Evolutionary conservation across 2,797 vertebrate genomes (phyloP), one percentile per base, ranked within the genome.

Genomic region (Microhierax caerulescens): DNA sequence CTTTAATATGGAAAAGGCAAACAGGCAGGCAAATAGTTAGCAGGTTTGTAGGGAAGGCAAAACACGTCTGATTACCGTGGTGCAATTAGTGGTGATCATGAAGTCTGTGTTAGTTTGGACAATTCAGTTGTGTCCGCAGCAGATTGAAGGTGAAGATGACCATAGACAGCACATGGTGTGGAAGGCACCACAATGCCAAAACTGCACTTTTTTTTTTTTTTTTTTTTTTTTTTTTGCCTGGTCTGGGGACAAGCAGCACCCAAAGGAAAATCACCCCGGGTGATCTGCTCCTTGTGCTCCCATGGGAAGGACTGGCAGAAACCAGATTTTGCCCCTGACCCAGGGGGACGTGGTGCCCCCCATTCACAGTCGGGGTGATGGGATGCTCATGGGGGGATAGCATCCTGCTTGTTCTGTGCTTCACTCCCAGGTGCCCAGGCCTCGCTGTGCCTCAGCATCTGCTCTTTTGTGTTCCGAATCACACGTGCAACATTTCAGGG

Each of bases 281-380:
- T 30, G 39, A 30, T 25, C 23, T 37, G 30, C 15, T 54, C 34
- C 61, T 61, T 64, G 43, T 77, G 27, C 13, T 67, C 28, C 53
- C 5, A 1, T 4, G 16, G 37, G 27, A 41, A 74, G 37, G 28
- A 39, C 39, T 0, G 3, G 47, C n/a, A 54, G 13, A 17, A 24
- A 65, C 11, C 30, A 36, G 37, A 19, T 45, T 67, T n/a, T 30
- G 10, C 9, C 27, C 1, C 0, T 37, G 43, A 11, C 16, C 7
- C 1, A 0, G 20, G 48, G 28, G 37, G 23, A 59, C 28, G 28
- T 2, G 1, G 30, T 59, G 50, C 3, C n/a, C 17, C 6, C 24
- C 2, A 1, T 32, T 37, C 2, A 0, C 50, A 28, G 77, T 9
- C 0, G 0, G 12, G 30, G 37, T 21, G 41, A 10, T 11, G 61